Base-by-base conservation (phyloP, 2,113 vertebrate species). In the Scatophagus argus region DNA sequence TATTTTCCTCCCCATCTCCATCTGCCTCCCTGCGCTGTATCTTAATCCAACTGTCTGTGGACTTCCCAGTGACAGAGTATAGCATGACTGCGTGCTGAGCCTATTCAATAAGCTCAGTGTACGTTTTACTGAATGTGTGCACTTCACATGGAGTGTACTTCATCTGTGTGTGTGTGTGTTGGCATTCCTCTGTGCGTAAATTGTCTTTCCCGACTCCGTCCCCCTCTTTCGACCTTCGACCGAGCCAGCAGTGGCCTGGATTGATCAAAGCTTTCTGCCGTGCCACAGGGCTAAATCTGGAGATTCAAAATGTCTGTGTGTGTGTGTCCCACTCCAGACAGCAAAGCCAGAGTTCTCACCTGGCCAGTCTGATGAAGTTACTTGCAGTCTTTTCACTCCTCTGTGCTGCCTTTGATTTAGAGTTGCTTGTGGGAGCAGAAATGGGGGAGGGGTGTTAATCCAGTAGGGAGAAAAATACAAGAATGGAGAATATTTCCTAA, bases 211-310 rank as follows among this genome's bases (percentile, higher is more conserved):
- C 3, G 23, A 46, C 74, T 39, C 46, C 16, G 29, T 56, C 46
- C 10, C 59, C 38, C 3, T n/a, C 59, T 70, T 34, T 56, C 21
- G 11, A 43, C 54, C 34, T 67, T 58, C 13, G 27, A 47, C 13
- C 38, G 19, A 64, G 68, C 34, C 29, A 62, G n/a, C 29, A 43
- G 32, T 49, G 34, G 60, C 74, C 43, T 85, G 12, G 10, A 64
- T 77, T 87, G 66, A 87, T 88, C 79, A 81, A 81, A 83, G 69
- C 52, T 71, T 47, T 83, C 39, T 69, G 36, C 46, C n/a, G 56
- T 0, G 11, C 65, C 60, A 43, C 59, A 60, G 67, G 52, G 44
- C 69, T 75, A 73, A 83, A 76, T 87, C 60, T 65, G 54, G 61
- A 70, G 17, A 14, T 38, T 47, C 25, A 64, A 59, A 46, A 10